Evolutionary conservation across 2,113 vertebrate species (phyloP).

Genomic region (Sarotherodon lohbergeri): DNA sequence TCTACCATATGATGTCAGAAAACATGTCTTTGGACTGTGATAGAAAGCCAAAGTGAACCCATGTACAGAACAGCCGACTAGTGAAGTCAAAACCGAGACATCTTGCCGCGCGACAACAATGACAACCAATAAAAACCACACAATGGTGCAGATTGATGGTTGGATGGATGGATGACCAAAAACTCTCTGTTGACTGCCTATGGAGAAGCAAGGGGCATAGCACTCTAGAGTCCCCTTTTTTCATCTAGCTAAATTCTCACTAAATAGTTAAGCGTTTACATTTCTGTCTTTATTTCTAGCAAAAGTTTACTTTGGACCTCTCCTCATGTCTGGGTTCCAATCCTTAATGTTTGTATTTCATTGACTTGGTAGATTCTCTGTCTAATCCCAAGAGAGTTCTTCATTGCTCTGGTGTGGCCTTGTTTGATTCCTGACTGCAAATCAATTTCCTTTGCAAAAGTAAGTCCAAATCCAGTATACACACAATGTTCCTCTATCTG

Average conservation of each 20-base stretch:
- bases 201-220: background rate
- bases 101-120: accelerated
- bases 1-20: background rate
- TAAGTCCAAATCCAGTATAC: background rate
- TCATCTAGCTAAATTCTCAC: background rate
- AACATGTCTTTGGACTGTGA: background rate
- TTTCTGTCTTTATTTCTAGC: background rate
- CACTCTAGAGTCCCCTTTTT: background rate
- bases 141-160: background rate
- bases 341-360: constrained; percentile 12
- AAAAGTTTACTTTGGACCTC: background rate
- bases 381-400: constrained; percentile 1
- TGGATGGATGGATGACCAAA: background rate
- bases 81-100: background rate
- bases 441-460: constrained; percentile 22
- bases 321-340: background rate
- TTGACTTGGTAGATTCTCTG: background rate
- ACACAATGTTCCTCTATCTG: background rate
- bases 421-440: constrained; percentile 3
- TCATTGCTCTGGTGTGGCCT: background rate
- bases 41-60: background rate
- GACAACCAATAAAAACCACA: background rate
- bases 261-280: background rate
- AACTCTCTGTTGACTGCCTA: background rate
- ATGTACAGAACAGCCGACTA: background rate